Evolutionary conservation across 2,113 vertebrate species (phyloP).

Genomic region (Nesoenas mayeri): DNA sequence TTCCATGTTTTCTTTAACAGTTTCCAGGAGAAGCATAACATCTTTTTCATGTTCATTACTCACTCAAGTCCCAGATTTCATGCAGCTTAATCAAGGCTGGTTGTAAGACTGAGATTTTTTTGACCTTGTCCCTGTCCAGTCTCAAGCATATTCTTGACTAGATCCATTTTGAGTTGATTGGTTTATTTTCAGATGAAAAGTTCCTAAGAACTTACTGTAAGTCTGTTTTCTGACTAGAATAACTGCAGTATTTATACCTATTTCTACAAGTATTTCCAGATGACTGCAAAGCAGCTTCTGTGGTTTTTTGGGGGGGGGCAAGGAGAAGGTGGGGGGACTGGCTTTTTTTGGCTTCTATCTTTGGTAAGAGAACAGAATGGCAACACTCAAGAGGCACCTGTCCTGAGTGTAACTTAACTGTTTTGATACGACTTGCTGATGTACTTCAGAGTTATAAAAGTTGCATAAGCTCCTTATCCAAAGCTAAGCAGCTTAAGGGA

Average conservation of each 20-base stretch:
- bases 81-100: neutral
- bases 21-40: neutral
- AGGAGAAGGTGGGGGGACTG: too few species aligned
- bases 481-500: constrained; percentile 30
- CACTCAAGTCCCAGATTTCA: neutral
- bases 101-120: neutral
- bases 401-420: neutral
- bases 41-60: neutral
- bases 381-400: neutral
- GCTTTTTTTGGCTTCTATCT: neutral
- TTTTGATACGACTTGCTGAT: neutral
- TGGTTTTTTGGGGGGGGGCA: neutral
- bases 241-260: neutral
- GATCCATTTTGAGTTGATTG: neutral
- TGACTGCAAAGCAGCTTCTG: neutral
- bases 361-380: neutral
- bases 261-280: neutral
- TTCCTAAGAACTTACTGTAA: neutral
- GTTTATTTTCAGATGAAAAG: neutral
- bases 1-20: fast-evolving
- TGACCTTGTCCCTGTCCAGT: neutral
- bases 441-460: neutral
- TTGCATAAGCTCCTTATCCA: constrained; percentile 43
- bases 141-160: neutral
- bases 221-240: neutral